Evolutionary conservation across 2,888 invertebrate species (phyloP), one percentile per base, ranked within the genome.

Genomic region (Plebejus melissa): DNA sequence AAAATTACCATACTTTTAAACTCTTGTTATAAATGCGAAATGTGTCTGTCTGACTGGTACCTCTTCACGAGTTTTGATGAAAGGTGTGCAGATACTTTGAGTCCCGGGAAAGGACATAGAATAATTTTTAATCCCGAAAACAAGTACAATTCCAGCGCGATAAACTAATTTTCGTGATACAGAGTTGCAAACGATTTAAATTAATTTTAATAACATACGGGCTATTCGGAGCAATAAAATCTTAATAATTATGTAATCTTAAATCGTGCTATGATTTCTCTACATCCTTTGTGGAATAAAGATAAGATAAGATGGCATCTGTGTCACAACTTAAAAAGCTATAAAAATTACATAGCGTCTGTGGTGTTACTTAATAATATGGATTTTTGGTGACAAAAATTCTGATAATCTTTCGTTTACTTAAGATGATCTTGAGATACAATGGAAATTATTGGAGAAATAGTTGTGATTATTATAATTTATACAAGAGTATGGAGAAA

Each of bases 401-500:
- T 60, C 7, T 1, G 0, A 9, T 9, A 36, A 65, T 32, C 32
- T 65, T 65, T 65, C 11, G 4, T 65, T 65, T 65, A 11, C 32
- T 32, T 65, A 65, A 58, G 6, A 36, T 65, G 13, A 13, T 65
- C 65, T 65, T 32, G 32, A 65, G 65, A 36, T 65, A 32, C 65
- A 65, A 65, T 32, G 32, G 22, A 36, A 4, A 32, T 65, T 32
- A 16, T 1, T 16, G 28, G 72, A 16, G 36, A 72, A 54, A 54
- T 50, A 13, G 28, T 50, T 22, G 28, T 72, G 32, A 72, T 32
- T 72, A 72, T 72, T 72, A 32, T 60, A 58, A 72, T 54, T 16
- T 28, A 28, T 54, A 50, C 41, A 70, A 70, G 50, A 71, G 46
- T 54, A 32, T 50, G 72, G 72, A 72, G 72, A 72, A 72, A 72